Percentiles rank a stretch among this genome's conserved stretches.
phyloP scores from a whole-genome alignment of 2,113 vertebrate species.

The Pelecanoides urinatrix region DNA sequence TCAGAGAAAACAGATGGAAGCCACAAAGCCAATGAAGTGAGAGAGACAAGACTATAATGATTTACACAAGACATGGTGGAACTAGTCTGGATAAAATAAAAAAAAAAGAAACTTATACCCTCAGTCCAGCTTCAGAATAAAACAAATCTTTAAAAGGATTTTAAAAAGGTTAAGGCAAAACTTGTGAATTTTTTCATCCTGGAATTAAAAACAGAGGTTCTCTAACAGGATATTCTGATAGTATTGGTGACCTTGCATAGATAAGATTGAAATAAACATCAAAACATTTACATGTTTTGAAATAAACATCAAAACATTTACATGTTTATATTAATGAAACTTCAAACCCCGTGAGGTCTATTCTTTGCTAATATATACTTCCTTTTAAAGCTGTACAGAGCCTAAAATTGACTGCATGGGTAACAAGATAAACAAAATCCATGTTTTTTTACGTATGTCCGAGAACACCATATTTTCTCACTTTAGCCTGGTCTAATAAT shows the following conservation, averaged over 20 bases:
- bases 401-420: neutral
- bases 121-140: neutral
- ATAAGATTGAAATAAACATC: neutral
- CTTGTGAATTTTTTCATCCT: constrained; percentile 14
- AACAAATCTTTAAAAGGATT: neutral
- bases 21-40: constrained; percentile 58
- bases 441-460: neutral
- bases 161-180: neutral
- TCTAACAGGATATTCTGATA: neutral
- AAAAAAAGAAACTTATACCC: neutral
- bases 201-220: constrained; percentile 1
- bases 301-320: neutral
- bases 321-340: neutral
- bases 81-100: constrained; percentile 17
- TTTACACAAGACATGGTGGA: constrained; percentile 16
- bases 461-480: neutral
- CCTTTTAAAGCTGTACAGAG: neutral
- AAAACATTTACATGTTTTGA: neutral
- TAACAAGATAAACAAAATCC: neutral
- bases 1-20: constrained; percentile 64
- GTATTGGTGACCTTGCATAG: neutral
- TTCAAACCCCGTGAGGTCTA: neutral
- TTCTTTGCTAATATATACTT: neutral
- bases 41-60: constrained; percentile 43
- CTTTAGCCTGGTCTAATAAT: neutral